Evolutionary conservation across 1,140 invertebrate species (phyloP).

Genomic region (Drosophila mojavensis): DNA sequence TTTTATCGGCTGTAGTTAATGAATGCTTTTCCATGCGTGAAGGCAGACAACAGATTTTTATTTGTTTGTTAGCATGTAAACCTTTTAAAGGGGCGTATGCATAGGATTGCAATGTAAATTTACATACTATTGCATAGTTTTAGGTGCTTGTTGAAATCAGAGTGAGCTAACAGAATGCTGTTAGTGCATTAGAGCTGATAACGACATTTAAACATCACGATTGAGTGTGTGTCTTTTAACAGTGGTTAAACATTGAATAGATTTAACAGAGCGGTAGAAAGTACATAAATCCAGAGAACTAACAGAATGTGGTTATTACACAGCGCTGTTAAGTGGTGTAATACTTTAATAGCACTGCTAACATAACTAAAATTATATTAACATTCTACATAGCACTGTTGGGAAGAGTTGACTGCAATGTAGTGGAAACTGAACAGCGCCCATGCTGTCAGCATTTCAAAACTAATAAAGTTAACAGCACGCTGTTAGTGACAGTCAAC

Average conservation of each 20-base stretch:
- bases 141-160: neutral
- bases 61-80: neutral
- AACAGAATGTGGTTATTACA: too few species aligned
- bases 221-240: too few species aligned
- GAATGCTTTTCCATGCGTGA: neutral
- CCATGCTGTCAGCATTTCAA: neutral
- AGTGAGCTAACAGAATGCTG: neutral
- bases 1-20: conserved; percentile 5
- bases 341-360: too few species aligned
- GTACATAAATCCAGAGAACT: too few species aligned
- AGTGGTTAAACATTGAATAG: too few species aligned
- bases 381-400: too few species aligned
- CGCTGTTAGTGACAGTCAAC: conserved; percentile 10
- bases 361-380: too few species aligned
- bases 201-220: too few species aligned
- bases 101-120: neutral
- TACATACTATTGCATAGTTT: conserved; percentile 21
- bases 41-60: neutral
- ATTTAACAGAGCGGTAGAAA: too few species aligned
- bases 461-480: neutral
- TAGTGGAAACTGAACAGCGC: too few species aligned
- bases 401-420: too few species aligned
- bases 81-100: neutral
- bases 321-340: too few species aligned
- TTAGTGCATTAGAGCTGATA: neutral